Evolutionary conservation across 2,888 invertebrate genomes (phyloP).

Genomic region (Harpagoxenus sublaevis): DNA sequence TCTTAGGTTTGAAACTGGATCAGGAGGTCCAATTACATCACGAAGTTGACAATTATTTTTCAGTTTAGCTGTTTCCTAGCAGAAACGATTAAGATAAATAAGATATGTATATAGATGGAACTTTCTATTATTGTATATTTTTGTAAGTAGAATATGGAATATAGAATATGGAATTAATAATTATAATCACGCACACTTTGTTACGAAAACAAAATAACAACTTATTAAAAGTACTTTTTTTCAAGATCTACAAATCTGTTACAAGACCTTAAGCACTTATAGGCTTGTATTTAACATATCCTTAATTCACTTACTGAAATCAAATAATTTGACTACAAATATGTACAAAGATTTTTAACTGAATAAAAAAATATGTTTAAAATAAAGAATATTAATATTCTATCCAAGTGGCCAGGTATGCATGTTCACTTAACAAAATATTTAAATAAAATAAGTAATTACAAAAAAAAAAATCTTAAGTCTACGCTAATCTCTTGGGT

Average conservation of each 20-base stretch:
- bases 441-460: not conserved
- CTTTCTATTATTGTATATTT: not conserved
- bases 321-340: not conserved
- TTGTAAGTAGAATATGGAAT: too few species aligned
- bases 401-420: not conserved
- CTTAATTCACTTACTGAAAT: not conserved
- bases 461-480: not conserved
- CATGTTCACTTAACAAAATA: not conserved
- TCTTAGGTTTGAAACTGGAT: conserved; percentile 93
- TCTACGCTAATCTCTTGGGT: too few species aligned
- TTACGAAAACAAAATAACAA: not conserved
- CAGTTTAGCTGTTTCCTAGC: conserved; percentile 62
- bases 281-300: not conserved
- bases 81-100: conserved; percentile 15
- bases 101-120: not conserved
- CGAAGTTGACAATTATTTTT: conserved; percentile 41
- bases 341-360: not conserved
- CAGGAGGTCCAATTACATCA: conserved; percentile 91
- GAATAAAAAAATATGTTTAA: not conserved
- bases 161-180: not conserved
- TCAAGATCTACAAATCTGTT: not conserved
- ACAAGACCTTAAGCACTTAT: not conserved
- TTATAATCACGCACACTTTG: not conserved
- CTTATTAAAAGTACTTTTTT: not conserved
- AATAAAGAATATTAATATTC: not conserved